Evolutionary conservation across 92 coral and sea anemone genomes (phyloP).

Genomic region (Anthopleura xanthogrammica): DNA sequence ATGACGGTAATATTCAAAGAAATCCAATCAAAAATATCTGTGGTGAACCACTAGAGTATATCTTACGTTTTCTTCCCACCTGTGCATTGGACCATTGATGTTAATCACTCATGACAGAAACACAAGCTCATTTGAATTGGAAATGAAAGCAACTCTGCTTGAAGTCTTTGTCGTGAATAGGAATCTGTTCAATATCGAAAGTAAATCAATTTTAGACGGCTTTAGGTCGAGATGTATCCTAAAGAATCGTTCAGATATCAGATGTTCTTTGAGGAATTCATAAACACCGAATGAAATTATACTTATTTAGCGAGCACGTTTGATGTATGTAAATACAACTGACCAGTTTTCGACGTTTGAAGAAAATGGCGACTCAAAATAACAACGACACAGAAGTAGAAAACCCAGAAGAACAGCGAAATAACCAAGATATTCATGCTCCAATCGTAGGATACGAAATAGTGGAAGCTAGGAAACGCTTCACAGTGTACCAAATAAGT

Average conservation of each 20-base stretch:
- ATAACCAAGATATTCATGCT: slow-evolving; percentile 61
- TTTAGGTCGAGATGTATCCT: neutral
- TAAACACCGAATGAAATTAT: neutral
- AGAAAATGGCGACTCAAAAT: slow-evolving; percentile 41
- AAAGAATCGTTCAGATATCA: neutral
- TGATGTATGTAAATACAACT: neutral
- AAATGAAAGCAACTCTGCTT: slow-evolving; percentile 33
- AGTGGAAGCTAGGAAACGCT: slow-evolving; percentile 85
- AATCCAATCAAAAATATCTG: neutral
- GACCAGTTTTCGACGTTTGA: neutral
- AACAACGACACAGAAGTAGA: slow-evolving; percentile 11
- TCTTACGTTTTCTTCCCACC: slow-evolving; percentile 10
- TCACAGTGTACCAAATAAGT: slow-evolving; percentile 87
- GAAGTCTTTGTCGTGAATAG: slow-evolving; percentile 6
- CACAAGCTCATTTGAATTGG: slow-evolving; percentile 49
- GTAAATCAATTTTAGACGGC: neutral
- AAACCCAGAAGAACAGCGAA: slow-evolving; percentile 24
- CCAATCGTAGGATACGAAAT: slow-evolving; percentile 92
- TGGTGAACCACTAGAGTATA: slow-evolving; percentile 34
- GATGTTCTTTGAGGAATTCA: neutral
- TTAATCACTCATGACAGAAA: neutral
- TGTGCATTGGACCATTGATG: slow-evolving; percentile 23
- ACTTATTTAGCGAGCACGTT: neutral
- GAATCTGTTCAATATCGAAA: neutral
- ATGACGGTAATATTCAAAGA: neutral